These are phyloP conservation scores for Gastrophryne carolinensis DNA, from an alignment of 2,797 vertebrate genomes.

Conservation along the genomic window DNA sequence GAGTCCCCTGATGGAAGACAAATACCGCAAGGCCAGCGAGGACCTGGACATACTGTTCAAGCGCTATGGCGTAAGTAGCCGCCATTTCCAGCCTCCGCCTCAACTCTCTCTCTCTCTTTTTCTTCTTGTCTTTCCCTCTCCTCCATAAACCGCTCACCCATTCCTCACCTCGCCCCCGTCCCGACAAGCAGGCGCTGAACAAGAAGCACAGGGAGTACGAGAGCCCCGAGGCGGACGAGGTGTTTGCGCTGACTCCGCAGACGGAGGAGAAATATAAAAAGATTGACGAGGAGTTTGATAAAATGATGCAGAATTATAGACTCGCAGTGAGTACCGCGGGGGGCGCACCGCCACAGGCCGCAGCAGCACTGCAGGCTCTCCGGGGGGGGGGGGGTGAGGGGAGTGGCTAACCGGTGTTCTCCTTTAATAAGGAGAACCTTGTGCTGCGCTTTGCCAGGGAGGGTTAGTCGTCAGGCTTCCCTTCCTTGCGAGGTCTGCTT, in stretches of 20 bases:
- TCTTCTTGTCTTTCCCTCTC: conserved; percentile 37
- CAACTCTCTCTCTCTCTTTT: conserved; percentile 56
- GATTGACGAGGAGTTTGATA: conserved; percentile 99
- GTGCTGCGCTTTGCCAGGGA: too few species aligned
- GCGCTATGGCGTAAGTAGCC: conserved; percentile 93
- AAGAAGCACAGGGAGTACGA: conserved; percentile 99
- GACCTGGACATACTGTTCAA: conserved; percentile 98
- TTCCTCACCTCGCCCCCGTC: conserved; percentile 29
- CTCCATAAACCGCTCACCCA: conserved; percentile 4
- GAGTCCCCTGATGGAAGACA: conserved; percentile 95
- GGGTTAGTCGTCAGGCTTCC: too few species aligned
- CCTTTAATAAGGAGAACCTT: too few species aligned
- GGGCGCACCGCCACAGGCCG: conserved; percentile 60
- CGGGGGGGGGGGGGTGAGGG: too few species aligned
- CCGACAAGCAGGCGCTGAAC: conserved; percentile 89
- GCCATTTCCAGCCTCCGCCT: conserved; percentile 12
- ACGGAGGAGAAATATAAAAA: conserved; percentile 99
- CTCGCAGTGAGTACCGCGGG: conserved; percentile 93
- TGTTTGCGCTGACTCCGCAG: conserved; percentile 95
- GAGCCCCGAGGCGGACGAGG: conserved; percentile 94
- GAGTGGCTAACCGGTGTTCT: too few species aligned
- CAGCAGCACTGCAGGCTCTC: conserved; percentile 56
- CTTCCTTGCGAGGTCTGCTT: too few species aligned
- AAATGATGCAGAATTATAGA: conserved; percentile 99
- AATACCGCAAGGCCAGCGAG: conserved; percentile 90